phyloP scores from a whole-genome alignment of 2,113 vertebrate species.

The Pyxicephalus adspersus region DNA sequence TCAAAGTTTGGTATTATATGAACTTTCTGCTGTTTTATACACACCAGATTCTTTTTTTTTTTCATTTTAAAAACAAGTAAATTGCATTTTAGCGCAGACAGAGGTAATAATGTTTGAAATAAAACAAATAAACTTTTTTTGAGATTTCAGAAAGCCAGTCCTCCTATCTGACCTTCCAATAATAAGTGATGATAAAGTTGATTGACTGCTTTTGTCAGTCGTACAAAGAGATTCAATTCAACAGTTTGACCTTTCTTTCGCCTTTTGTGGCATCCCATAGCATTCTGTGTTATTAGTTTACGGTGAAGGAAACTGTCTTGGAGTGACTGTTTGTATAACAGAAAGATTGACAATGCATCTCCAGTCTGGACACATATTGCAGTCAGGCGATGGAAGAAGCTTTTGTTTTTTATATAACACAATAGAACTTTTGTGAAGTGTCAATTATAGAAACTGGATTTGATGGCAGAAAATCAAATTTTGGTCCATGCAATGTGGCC shows the following conservation, averaged over 20 bases:
- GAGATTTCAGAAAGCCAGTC: constrained; percentile 60
- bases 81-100: constrained; percentile 62
- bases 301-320: constrained; percentile 53
- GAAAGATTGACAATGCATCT: constrained; percentile 19
- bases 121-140: constrained; percentile 64
- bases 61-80: constrained; percentile 58
- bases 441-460: constrained; percentile 15
- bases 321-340: constrained; percentile 14
- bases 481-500: neutral
- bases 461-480: neutral
- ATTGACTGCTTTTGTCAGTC: constrained; percentile 64
- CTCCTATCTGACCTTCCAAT: constrained; percentile 67
- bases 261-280: constrained; percentile 61
- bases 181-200: constrained; percentile 68
- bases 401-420: constrained; percentile 13
- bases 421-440: constrained; percentile 3
- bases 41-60: neutral
- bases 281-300: constrained; percentile 68
- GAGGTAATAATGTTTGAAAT: constrained; percentile 63
- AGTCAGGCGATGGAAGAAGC: neutral
- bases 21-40: neutral
- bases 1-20: neutral
- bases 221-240: constrained; percentile 64
- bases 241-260: constrained; percentile 67
- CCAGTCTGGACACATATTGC: constrained; percentile 7